Evolutionary conservation across 2,888 invertebrate genomes (phyloP).

Genomic region (Nowickia ferox): DNA sequence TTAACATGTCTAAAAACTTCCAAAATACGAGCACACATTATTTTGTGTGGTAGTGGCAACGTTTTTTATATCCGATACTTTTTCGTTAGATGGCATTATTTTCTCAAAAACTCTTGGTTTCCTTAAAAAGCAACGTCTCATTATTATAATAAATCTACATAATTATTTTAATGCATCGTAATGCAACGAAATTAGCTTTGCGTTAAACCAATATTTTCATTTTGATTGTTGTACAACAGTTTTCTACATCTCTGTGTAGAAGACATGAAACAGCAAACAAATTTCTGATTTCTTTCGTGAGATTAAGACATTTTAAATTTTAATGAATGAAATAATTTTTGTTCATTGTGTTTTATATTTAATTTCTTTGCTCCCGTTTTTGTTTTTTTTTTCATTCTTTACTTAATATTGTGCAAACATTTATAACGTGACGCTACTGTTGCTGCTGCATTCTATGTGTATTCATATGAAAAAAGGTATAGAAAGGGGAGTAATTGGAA

Average conservation of each 20-base stretch:
- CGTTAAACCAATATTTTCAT: slow-evolving; percentile 50
- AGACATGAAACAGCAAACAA: slow-evolving; percentile 16
- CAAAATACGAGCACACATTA: no score
- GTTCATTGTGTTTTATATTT: slow-evolving; percentile 48
- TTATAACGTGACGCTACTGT: slow-evolving; percentile 60
- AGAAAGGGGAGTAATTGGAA: slow-evolving; percentile 41
- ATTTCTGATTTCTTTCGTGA: slow-evolving; percentile 73
- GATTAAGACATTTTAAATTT: slow-evolving; percentile 76
- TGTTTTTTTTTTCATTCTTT: slow-evolving; percentile 4
- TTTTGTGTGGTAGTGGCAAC: no score
- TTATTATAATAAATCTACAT: neutral
- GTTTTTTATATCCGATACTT: no score
- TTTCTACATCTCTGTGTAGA: slow-evolving; percentile 15
- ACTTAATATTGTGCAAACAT: slow-evolving; percentile 60
- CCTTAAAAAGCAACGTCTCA: neutral
- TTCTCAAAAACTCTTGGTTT: no score
- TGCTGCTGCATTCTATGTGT: slow-evolving; percentile 9
- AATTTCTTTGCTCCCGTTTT: slow-evolving; percentile 61
- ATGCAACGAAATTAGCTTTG: slow-evolving; percentile 37
- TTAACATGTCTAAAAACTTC: no score
- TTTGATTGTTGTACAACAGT: slow-evolving; percentile 9
- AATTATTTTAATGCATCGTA: neutral
- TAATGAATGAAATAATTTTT: slow-evolving; percentile 75
- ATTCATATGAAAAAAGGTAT: neutral
- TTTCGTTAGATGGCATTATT: no score